These are phyloP conservation scores for Semaprochilodus insignis DNA, from an alignment of 2,797 vertebrate species.

Conservation along the genomic window DNA sequence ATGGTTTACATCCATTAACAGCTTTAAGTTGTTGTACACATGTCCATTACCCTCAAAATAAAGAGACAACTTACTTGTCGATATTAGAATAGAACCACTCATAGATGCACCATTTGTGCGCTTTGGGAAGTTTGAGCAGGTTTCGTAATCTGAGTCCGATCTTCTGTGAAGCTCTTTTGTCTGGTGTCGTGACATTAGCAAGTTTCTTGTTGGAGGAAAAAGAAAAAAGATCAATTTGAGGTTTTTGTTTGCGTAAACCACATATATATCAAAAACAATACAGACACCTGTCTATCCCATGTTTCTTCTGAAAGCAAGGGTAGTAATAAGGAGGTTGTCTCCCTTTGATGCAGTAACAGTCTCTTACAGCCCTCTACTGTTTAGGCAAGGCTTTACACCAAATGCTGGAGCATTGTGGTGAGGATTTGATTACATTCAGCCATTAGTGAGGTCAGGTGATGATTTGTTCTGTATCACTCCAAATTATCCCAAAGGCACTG, in stretches of 20 bases:
- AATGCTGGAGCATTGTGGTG: too few relatives aligned
- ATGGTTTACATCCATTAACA: not conserved
- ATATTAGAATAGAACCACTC: conserved; percentile 99
- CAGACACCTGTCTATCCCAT: not conserved
- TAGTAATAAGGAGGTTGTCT: not conserved
- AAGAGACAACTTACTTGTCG: conserved; percentile 84
- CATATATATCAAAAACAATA: not conserved
- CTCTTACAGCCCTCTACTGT: too few relatives aligned
- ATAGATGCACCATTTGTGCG: conserved; percentile 99
- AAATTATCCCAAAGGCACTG: too few relatives aligned
- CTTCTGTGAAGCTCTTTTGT: conserved; percentile 96
- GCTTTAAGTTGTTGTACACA: not conserved
- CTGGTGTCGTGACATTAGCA: conserved; percentile 88
- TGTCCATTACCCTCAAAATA: not conserved
- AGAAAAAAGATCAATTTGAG: not conserved
- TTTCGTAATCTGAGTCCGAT: conserved; percentile 97
- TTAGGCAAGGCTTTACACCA: too few relatives aligned
- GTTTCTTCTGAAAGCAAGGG: not conserved
- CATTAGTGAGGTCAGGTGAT: too few relatives aligned
- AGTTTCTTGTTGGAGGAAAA: conserved; percentile 83
- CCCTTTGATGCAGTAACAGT: too few relatives aligned
- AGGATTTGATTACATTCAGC: too few relatives aligned
- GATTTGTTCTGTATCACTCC: too few relatives aligned
- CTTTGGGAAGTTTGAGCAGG: conserved; percentile 97
- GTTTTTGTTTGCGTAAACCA: not conserved